Evolutionary conservation across 2,888 invertebrate species (phyloP).

Genomic region (Phaonia tiefii): DNA sequence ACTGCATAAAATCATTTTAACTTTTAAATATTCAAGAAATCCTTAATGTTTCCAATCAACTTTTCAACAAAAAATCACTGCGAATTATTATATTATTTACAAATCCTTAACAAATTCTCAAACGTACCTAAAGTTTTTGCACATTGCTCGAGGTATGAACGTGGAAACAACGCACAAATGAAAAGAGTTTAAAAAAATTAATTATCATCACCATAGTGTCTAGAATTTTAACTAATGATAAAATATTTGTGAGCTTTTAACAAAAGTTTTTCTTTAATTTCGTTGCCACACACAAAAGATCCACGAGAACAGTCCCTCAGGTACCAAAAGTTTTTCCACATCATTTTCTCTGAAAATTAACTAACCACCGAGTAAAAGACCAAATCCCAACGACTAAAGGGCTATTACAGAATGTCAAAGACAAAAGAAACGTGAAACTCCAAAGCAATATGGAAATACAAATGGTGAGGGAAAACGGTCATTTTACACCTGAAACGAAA

Average conservation of each 20-base stretch:
- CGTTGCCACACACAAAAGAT: conserved; percentile 28
- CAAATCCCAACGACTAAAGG: conserved; percentile 44
- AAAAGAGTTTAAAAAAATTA: conserved; percentile 54
- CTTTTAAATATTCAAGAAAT: no score
- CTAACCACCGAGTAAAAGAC: conserved; percentile 35
- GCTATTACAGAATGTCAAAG: conserved; percentile 53
- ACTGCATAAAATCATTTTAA: no score
- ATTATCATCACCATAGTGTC: conserved; percentile 60
- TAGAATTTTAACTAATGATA: conserved; percentile 58
- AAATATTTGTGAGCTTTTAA: conserved; percentile 48
- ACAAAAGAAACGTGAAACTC: conserved; percentile 13
- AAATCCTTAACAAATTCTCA: neutral
- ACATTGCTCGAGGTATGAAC: neutral
- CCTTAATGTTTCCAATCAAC: no score
- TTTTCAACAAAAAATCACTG: no score
- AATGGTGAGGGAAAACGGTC: neutral
- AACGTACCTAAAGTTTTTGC: neutral
- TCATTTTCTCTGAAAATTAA: conserved; percentile 33
- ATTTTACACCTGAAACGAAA: conserved; percentile 46
- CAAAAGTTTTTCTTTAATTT: conserved; percentile 44
- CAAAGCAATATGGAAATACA: conserved; percentile 14
- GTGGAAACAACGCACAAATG: conserved; percentile 6
- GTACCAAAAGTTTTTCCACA: conserved; percentile 49
- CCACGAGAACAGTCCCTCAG: conserved; percentile 44
- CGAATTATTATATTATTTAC: no score